Percentiles rank a stretch among this genome's conserved stretches.
Evolutionary conservation across 64 coral and sea anemone species (phyloP).

Genomic region (Montipora foliosa): DNA sequence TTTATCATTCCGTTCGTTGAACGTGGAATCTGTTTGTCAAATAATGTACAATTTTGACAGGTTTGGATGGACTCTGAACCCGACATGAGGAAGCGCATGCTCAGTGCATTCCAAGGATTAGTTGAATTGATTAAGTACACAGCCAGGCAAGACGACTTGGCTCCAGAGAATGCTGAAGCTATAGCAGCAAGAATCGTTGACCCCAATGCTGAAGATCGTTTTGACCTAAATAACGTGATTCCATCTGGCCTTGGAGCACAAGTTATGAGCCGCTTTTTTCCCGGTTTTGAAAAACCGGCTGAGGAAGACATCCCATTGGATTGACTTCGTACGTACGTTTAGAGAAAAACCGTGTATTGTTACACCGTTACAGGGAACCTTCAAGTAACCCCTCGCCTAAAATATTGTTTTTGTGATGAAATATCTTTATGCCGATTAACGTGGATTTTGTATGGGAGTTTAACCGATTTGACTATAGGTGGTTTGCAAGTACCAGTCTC

Average conservation of each 20-base stretch:
- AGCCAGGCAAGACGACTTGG: not conserved
- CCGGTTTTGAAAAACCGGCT: not conserved
- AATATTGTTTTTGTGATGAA: no score
- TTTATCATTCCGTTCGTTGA: no score
- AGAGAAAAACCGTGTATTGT: no score
- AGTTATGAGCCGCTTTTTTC: not conserved
- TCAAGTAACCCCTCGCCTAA: no score
- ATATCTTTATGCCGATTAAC: no score
- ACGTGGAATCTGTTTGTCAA: no score
- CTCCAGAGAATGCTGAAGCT: not conserved
- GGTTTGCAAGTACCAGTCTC: no score
- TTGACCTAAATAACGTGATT: not conserved
- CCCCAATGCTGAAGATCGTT: not conserved
- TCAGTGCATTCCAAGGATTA: conserved; percentile 10
- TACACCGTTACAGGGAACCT: no score
- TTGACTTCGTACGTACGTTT: not conserved
- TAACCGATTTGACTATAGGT: no score
- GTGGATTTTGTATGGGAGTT: not conserved
- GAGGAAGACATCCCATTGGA: not conserved
- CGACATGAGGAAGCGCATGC: conserved; percentile 20
- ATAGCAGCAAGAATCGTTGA: not conserved
- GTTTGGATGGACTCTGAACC: not conserved
- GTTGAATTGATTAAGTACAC: not conserved
- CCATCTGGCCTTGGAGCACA: not conserved
- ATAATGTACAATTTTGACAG: not conserved